These are phyloP conservation scores for Drosophila borborema DNA, from an alignment of 2,888 invertebrate species.

Conservation along the genomic window DNA sequence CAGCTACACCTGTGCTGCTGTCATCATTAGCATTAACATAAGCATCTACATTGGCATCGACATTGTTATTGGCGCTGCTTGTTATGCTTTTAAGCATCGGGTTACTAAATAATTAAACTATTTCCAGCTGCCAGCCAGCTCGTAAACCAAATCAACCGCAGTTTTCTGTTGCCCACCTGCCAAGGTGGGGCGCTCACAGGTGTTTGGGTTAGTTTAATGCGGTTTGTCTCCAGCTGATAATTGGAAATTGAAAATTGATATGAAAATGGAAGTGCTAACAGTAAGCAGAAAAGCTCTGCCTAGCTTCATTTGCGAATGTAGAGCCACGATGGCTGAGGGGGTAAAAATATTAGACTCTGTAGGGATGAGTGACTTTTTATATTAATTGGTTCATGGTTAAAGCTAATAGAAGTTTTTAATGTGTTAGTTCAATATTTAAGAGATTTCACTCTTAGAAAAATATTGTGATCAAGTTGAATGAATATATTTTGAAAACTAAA, in stretches of 20 bases:
- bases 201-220: background rate
- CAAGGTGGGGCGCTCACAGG: background rate
- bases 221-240: slow-evolving; percentile 2
- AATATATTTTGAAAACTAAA: background rate
- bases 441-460: background rate
- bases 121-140: slow-evolving; percentile 56
- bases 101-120: slow-evolving; percentile 76
- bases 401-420: background rate
- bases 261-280: slow-evolving; percentile 7
- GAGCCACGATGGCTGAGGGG: background rate
- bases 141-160: slow-evolving; percentile 59
- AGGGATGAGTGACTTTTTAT: background rate
- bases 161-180: slow-evolving; percentile 8
- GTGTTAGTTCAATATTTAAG: background rate
- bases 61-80: slow-evolving; percentile 46
- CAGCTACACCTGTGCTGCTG: background rate
- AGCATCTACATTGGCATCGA: slow-evolving; percentile 18
- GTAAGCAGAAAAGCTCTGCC: background rate
- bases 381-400: background rate
- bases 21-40: slow-evolving; percentile 29
- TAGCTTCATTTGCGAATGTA: background rate
- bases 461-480: background rate
- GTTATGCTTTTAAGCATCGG: slow-evolving; percentile 65
- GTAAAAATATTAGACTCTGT: background rate
- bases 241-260: slow-evolving; percentile 22